Percentiles rank a stretch among this genome's conserved stretches.
Evolutionary conservation across 2,113 vertebrate species (phyloP).

Genomic region (Tauraco erythrolophus): DNA sequence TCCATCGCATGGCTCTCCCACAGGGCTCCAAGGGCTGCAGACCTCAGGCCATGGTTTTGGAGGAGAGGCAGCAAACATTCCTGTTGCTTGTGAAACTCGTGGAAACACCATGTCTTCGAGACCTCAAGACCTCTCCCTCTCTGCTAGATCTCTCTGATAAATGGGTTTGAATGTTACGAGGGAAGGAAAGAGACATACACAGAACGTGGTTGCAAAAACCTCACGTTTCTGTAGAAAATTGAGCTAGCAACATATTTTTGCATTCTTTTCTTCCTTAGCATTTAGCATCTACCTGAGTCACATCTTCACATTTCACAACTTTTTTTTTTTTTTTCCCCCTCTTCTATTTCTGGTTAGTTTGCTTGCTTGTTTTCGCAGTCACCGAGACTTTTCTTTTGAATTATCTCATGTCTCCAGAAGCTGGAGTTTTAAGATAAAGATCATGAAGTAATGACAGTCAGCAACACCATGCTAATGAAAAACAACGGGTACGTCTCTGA

Average conservation of each 20-base stretch:
- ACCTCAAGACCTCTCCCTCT: neutral
- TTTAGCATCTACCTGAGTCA: conserved; percentile 50
- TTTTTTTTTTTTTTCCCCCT: neutral
- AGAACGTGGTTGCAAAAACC: neutral
- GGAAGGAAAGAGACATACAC: neutral
- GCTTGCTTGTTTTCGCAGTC: conserved; percentile 32
- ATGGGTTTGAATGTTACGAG: neutral
- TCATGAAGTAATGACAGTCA: conserved; percentile 16
- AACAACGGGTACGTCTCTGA: neutral
- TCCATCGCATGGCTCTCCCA: neutral
- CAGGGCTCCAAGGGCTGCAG: neutral
- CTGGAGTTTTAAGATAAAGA: conserved; percentile 49
- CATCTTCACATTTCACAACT: neutral
- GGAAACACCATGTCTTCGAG: neutral
- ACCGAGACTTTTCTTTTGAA: neutral
- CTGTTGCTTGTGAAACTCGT: neutral
- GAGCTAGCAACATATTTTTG: neutral
- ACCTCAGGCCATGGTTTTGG: neutral
- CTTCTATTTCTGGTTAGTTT: conserved; percentile 43
- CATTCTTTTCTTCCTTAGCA: conserved; percentile 25
- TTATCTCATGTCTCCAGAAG: conserved; percentile 53
- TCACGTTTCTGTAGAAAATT: neutral
- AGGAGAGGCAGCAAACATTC: neutral
- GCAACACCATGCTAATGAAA: neutral
- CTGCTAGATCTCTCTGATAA: neutral